Evolutionary conservation across 2,888 invertebrate species (phyloP), one percentile per base, ranked within the genome.

Genomic region (Pseudococcus jackbeardsleyi): DNA sequence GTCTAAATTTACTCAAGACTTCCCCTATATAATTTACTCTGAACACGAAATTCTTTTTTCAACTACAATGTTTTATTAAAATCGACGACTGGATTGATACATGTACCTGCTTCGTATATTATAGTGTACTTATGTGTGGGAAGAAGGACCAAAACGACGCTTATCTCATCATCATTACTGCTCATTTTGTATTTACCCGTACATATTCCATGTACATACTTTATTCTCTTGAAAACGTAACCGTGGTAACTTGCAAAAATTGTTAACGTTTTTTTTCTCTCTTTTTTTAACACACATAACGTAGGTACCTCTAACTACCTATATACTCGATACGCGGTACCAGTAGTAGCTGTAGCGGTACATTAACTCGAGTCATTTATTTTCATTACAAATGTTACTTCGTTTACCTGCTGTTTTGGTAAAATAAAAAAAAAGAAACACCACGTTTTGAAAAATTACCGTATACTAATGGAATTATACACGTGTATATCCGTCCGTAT

Each of bases 311-410:
- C n/a, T n/a, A n/a, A n/a, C n/a, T n/a, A 59, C 64, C 22, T 22
- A 15, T 64, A 9, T 64, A 64, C 64, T 22, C 22, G 22, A 19
- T 64, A 64, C 12, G 12, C 7, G 22, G 64, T 22, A 22, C 0
- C 22, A 64, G 8, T 64, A 22, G 64, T 22, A 33, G 26, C 26
- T 33, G 68, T 33, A 72, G 33, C 26, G 33, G 33, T 72, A 72
- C 72, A 72, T 72, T 72, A 72, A 72, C 72, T 72, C 79, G 79
- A 82, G 79, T 46, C 79, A 82, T 82, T 82, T 82, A 46, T 82
- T 82, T 82, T 82, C 79, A 82, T 82, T 82, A 82, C 19, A 4
- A 64, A 64, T 64, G 42, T 82, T 82, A 46, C n/a, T 17, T 19
- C 46, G 26, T 33, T 72, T 72, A 33, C 72, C 64, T 64, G 64